These are phyloP conservation scores for Brachirus orientalis DNA, from an alignment of 2,113 vertebrate genomes.

Conservation along the genomic window DNA sequence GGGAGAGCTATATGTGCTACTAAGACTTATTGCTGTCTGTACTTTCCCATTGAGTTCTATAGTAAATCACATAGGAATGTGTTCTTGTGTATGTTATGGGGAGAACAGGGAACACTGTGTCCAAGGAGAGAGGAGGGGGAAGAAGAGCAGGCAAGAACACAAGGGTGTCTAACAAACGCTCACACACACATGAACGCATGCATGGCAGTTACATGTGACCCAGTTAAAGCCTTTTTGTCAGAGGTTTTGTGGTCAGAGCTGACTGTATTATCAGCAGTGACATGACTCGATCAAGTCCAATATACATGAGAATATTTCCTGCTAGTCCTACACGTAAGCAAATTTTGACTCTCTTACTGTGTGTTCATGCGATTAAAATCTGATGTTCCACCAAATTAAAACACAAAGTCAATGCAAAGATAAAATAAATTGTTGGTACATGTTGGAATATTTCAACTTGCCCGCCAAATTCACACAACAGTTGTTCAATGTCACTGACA, in stretches of 20 bases:
- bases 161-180: slow-evolving; percentile 7
- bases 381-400: too few species aligned
- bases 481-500: too few species aligned
- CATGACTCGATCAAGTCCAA: too few species aligned
- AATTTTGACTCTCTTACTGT: too few species aligned
- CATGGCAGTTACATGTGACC: slow-evolving; percentile 3
- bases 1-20: slow-evolving; percentile 7
- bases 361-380: too few species aligned
- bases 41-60: slow-evolving; percentile 28
- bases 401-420: too few species aligned
- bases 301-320: neutral
- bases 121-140: neutral
- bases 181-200: slow-evolving; percentile 25
- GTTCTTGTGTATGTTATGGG: slow-evolving; percentile 40
- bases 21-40: slow-evolving; percentile 27
- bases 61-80: slow-evolving; percentile 51
- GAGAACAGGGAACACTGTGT: slow-evolving; percentile 51
- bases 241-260: slow-evolving; percentile 1
- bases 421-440: too few species aligned
- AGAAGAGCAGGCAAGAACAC: neutral
- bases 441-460: too few species aligned
- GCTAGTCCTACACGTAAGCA: neutral
- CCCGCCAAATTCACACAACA: too few species aligned
- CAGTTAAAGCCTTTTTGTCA: slow-evolving; percentile 33
- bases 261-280: slow-evolving; percentile 18